Evolutionary conservation across 2,888 invertebrate species (phyloP).

Genomic region (Blomia tropicalis): DNA sequence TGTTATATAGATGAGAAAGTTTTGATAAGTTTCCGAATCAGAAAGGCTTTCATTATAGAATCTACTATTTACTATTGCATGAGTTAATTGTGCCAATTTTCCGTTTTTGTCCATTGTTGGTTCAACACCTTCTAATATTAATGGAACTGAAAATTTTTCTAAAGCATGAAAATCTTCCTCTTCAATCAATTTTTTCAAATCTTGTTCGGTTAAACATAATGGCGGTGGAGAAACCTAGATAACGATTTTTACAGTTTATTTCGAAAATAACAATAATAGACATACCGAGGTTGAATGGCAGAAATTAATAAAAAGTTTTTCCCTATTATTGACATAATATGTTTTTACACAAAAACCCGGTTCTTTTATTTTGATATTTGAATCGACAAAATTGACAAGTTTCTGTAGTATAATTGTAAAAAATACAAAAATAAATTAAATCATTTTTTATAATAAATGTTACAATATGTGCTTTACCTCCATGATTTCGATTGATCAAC

Average conservation of each 20-base stretch:
- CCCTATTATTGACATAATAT: neutral
- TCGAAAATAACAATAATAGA: neutral
- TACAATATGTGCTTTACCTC: neutral
- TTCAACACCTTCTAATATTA: neutral
- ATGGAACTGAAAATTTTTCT: conserved; percentile 4
- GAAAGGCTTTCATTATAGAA: neutral
- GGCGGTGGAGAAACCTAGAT: conserved; percentile 1
- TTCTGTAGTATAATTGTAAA: neutral
- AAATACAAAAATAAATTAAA: neutral
- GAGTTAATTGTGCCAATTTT: neutral
- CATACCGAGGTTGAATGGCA: conserved; percentile 1
- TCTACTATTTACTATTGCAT: neutral
- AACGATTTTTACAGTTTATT: neutral
- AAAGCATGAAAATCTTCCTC: neutral
- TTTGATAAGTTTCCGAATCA: neutral
- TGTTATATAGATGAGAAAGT: neutral
- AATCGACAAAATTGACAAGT: neutral
- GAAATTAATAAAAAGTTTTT: conserved; percentile 4
- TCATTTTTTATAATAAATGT: neutral
- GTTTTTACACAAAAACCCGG: conserved; percentile 9
- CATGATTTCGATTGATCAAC: neutral
- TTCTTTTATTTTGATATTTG: conserved; percentile 1
- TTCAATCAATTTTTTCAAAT: neutral
- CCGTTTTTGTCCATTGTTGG: neutral
- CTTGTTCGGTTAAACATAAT: neutral